Base-by-base conservation (phyloP, 2,797 vertebrate species). In the Gymnopithys bicolor region DNA sequence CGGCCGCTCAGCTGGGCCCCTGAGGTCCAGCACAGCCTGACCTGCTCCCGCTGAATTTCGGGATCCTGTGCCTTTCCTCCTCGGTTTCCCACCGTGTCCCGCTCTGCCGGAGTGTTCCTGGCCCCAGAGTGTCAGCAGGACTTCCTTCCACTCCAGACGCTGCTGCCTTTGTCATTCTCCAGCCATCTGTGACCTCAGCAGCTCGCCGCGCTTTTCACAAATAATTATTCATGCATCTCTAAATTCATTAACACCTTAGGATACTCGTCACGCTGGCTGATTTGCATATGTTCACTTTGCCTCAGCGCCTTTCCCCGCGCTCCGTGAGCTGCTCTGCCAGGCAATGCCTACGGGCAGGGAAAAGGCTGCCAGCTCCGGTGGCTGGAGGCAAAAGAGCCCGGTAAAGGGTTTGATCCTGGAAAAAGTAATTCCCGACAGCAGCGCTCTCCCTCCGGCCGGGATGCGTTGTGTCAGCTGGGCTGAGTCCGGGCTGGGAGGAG, bases 171-270 rank as follows among this genome's bases (percentile, higher is more conserved):
- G 45, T 89, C 81, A 41, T 84, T 84, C 84, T 87, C 32, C 85
- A 88, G 87, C 76, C 94, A 87, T 92, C 94, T 93, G 89, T 73
- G 86, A 94, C 90, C 94, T 85, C 84, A 28, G 8, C 76, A 12
- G 84, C 83, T 70, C 89, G 27, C 88, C 7, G 11, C 58, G 87
- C 94, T 91, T 93, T 90, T 91, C 91, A 71, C 89, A 84, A 92
- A 41, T 80, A 53, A 96, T 96, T 95, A 84, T 93, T 96, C 89
- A 84, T 83, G 92, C 78, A 32, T 80, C 95, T 84, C 12, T 79
- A 93, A 94, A 84, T 92, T 94, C 94, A 91, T 95, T 93, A 93
- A 89, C 93, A 92, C 88, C 93, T 91, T 15, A 76, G 94, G 94
- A 91, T 43, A 37, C 51, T 10, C 41, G 6, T 71, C 90, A 51